phyloP scores from a whole-genome alignment of 2,888 invertebrate genomes.

The Chloroclysta siterata region DNA sequence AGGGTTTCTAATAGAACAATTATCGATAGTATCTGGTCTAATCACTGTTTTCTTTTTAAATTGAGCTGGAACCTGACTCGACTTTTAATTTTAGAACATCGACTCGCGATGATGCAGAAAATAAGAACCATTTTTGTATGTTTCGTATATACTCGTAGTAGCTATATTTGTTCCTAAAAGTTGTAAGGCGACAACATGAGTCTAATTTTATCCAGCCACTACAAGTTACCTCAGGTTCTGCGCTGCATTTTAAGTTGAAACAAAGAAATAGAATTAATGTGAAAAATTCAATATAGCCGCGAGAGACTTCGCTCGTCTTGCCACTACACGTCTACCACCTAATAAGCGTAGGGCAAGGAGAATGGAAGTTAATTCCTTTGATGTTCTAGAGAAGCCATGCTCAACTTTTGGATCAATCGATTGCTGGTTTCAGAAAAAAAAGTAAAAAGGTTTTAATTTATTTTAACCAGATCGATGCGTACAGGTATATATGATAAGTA shows the following conservation, averaged over 20 bases:
- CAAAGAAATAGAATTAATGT: slow-evolving; percentile 48
- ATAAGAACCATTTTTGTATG: neutral
- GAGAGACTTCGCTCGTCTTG: slow-evolving; percentile 54
- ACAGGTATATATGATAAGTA: too few species aligned
- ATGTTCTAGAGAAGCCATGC: slow-evolving; percentile 6
- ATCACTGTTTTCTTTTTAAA: neutral
- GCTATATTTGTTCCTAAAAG: neutral
- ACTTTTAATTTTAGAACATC: neutral
- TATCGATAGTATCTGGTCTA: too few species aligned
- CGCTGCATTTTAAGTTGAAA: slow-evolving; percentile 44
- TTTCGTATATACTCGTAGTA: neutral
- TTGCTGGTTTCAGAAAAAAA: too few species aligned
- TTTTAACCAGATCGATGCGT: too few species aligned
- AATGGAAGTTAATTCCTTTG: neutral
- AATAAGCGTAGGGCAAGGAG: slow-evolving; percentile 50
- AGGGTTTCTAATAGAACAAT: too few species aligned
- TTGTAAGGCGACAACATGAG: slow-evolving; percentile 2
- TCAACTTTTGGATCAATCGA: neutral
- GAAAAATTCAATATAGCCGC: slow-evolving; percentile 65
- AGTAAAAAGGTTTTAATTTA: too few species aligned
- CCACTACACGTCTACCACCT: slow-evolving; percentile 68
- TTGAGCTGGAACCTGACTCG: slow-evolving; percentile 1
- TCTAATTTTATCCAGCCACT: slow-evolving; percentile 25
- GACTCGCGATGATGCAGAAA: neutral
- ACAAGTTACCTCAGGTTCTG: slow-evolving; percentile 30